Evolutionary conservation across 2,888 invertebrate species (phyloP).

Genomic region (Argyra leucocephala): DNA sequence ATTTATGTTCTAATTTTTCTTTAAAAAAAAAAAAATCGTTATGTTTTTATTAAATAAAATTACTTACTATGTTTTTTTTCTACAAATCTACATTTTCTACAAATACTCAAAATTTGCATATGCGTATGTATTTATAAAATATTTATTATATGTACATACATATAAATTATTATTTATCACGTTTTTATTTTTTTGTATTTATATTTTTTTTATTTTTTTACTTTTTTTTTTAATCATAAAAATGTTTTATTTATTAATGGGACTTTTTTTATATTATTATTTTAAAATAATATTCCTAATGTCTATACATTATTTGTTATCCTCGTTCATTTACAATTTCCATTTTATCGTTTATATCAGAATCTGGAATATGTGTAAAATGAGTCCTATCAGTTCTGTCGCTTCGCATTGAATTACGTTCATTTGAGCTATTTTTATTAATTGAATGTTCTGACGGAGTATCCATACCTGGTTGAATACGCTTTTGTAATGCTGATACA

Average conservation of each 20-base stretch:
- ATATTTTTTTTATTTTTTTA: neutral
- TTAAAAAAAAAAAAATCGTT: neutral
- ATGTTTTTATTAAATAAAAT: neutral
- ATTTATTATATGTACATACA: no score
- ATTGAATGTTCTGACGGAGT: slow-evolving; percentile 47
- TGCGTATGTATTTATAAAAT: neutral
- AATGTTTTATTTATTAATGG: neutral
- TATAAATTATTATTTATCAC: neutral
- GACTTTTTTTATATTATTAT: neutral
- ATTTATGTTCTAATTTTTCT: neutral
- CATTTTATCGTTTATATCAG: slow-evolving; percentile 47
- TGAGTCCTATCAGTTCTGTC: slow-evolving; percentile 55
- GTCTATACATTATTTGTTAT: slow-evolving; percentile 35
- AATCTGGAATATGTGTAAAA: slow-evolving; percentile 64
- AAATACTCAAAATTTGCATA: neutral
- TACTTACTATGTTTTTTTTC: neutral
- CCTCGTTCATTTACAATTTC: slow-evolving; percentile 43
- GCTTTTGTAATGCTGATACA: slow-evolving; percentile 68
- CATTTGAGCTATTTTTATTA: slow-evolving; percentile 49
- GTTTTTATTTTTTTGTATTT: neutral
- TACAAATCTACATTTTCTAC: neutral
- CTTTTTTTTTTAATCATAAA: neutral
- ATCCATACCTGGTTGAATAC: slow-evolving; percentile 53
- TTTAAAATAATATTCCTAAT: slow-evolving; percentile 7
- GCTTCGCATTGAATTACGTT: slow-evolving; percentile 66